Base-by-base conservation (phyloP, 2,113 vertebrate genomes). In the Eulacestoma nigropectus region DNA sequence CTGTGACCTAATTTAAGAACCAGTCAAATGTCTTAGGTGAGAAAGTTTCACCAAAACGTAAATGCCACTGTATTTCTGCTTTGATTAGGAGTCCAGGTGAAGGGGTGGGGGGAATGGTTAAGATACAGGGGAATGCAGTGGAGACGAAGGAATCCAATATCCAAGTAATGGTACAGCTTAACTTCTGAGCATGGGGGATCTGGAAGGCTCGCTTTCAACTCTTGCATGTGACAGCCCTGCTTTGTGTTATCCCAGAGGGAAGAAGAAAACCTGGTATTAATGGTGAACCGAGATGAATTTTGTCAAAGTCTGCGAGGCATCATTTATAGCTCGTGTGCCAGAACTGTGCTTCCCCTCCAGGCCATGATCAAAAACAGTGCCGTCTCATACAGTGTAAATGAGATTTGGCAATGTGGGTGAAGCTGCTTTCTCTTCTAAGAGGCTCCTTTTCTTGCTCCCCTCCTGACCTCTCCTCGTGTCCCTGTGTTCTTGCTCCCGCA, bases 401-500 rank as follows among this genome's bases (percentile, higher is more conserved):
- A 76, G 80, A 47, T 44, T 27, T 72, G 55, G 30, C 27, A 46
- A 8, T 5, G 27, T 25, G 33, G 69, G 37, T 32, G 37, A 76
- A 72, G 56, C 47, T 47, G 20, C 35, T 50, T 37, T 63, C 73
- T 94, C 10, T 63, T 39, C 26, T 46, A 37, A 90, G 12, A 56
- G 26, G 23, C 35, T 39, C 25, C 9, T 94, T 76, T 18, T 13
- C 30, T 65, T 27, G 16, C 63, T 75, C 11, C 39, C 14, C 49
- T n/a, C 41, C 50, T 18, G 41, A 84, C 4, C 33, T 64, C 18
- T 23, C 16, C 53, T 64, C 3, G 1, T 26, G 35, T 59, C 17
- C 79, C 47, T 90, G 11, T 96, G 78, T 84, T 72, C 92, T 75
- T 96, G 84, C 53, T 62, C 86, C 95, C 56, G 25, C 94, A 99